These are phyloP conservation scores for Raphicerus campestris DNA, from an alignment of 2,113 vertebrate genomes.

Conservation along the genomic window DNA sequence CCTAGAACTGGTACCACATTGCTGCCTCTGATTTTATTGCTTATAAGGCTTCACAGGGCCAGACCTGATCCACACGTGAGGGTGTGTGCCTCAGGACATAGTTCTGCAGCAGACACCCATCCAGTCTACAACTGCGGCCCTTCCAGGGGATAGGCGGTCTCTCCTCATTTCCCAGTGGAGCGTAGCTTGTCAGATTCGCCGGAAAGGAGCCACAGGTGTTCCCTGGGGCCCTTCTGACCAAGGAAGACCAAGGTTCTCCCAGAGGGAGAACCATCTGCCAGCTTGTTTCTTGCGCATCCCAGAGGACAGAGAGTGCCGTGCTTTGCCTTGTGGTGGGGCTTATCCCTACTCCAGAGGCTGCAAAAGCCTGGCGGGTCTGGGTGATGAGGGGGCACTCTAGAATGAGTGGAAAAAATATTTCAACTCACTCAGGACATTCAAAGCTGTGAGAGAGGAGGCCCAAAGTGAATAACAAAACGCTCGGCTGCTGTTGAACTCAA, in stretches of 20 bases:
- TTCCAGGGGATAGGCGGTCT: neutral
- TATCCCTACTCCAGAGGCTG: neutral
- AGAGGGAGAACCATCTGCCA: neutral
- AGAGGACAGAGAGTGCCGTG: neutral
- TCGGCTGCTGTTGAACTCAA: neutral
- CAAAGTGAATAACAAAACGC: neutral
- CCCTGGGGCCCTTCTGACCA: neutral
- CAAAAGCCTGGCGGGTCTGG: neutral
- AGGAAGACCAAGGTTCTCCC: neutral
- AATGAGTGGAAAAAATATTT: neutral
- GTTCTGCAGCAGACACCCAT: neutral
- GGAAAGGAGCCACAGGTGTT: neutral
- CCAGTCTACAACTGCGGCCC: neutral
- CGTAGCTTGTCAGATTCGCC: neutral
- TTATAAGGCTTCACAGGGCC: neutral
- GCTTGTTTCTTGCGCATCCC: neutral
- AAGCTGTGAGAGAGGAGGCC: neutral
- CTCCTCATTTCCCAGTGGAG: accelerated
- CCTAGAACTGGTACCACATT: neutral
- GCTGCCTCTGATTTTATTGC: neutral
- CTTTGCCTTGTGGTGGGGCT: neutral
- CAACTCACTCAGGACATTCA: neutral
- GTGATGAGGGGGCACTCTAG: neutral
- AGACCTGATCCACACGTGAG: neutral
- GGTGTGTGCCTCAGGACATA: neutral